phyloP scores from a whole-genome alignment of 2,888 invertebrate species.

The Polymixis flavicincta region DNA sequence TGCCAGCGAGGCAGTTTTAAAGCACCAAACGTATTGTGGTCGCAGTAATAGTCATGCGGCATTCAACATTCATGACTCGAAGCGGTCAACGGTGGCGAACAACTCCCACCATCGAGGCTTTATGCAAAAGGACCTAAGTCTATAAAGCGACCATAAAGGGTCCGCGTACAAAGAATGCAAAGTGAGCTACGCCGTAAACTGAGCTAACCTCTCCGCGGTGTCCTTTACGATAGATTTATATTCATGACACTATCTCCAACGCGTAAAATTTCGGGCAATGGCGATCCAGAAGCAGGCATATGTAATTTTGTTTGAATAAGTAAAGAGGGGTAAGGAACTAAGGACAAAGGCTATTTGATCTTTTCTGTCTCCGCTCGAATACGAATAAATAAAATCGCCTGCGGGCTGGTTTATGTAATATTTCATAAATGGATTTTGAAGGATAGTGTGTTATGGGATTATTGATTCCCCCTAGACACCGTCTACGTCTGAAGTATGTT shows the following conservation, averaged over 20 bases:
- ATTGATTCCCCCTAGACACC: conserved; percentile 80
- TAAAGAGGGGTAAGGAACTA: conserved; percentile 84
- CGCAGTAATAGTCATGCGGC: conserved; percentile 59
- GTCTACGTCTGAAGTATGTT: conserved; percentile 72
- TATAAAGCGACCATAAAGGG: conserved; percentile 89
- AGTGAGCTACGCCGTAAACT: conserved; percentile 88
- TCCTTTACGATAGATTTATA: conserved; percentile 91
- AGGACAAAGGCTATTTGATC: conserved; percentile 90
- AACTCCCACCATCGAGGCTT: conserved; percentile 77
- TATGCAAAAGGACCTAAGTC: conserved; percentile 89
- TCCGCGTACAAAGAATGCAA: conserved; percentile 89
- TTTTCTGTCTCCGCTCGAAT: conserved; percentile 79
- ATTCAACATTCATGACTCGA: conserved; percentile 66
- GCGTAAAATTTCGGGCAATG: conserved; percentile 90
- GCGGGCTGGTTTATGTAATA: conserved; percentile 85
- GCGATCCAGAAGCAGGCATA: conserved; percentile 90
- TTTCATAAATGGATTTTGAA: conserved; percentile 87
- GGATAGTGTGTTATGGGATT: conserved; percentile 82
- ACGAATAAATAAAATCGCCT: conserved; percentile 86
- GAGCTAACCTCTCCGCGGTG: conserved; percentile 85
- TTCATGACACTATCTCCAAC: conserved; percentile 90
- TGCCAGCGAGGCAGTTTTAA: conserved; percentile 23
- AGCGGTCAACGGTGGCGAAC: conserved; percentile 65
- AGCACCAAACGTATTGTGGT: conserved; percentile 35
- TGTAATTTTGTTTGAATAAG: conserved; percentile 91